Evolutionary conservation across 2,797 vertebrate species (phyloP).

Genomic region (Tinamus major): DNA sequence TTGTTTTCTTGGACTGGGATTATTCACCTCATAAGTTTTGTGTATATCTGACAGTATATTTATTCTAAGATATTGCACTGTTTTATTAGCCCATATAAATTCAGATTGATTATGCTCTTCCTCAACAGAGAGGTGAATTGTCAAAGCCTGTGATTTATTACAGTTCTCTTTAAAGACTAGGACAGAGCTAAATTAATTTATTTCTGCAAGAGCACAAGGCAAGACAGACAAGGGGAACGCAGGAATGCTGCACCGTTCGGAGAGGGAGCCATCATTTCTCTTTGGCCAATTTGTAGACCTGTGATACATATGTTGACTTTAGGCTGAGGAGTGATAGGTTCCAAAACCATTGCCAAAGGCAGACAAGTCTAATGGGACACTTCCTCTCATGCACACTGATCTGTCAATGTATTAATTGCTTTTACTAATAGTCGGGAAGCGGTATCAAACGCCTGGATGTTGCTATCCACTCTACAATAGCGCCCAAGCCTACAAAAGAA

Average conservation of each 20-base stretch:
- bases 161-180: constrained; percentile 3
- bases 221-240: neutral
- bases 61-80: constrained; percentile 13
- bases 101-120: constrained; percentile 45
- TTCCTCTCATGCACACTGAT: neutral
- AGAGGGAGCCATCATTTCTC: neutral
- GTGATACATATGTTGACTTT: neutral
- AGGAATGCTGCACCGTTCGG: neutral
- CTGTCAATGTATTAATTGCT: neutral
- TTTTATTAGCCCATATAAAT: constrained; percentile 56
- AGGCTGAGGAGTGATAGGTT: neutral
- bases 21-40: constrained; percentile 18
- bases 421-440: neutral
- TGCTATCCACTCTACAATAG: neutral
- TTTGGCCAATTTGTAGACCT: neutral
- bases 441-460: neutral
- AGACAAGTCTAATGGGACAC: neutral
- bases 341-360: constrained; percentile 3
- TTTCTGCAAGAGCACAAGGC: neutral
- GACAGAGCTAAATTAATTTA: constrained; percentile 1
- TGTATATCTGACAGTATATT: constrained; percentile 32
- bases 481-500: neutral
- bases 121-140: constrained; percentile 40
- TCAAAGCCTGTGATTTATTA: constrained; percentile 54
- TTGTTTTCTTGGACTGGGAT: neutral